Percentiles rank a stretch among this genome's conserved stretches.
Evolutionary conservation across 2,113 vertebrate species (phyloP).

Genomic region (Erpornis zantholeuca): DNA sequence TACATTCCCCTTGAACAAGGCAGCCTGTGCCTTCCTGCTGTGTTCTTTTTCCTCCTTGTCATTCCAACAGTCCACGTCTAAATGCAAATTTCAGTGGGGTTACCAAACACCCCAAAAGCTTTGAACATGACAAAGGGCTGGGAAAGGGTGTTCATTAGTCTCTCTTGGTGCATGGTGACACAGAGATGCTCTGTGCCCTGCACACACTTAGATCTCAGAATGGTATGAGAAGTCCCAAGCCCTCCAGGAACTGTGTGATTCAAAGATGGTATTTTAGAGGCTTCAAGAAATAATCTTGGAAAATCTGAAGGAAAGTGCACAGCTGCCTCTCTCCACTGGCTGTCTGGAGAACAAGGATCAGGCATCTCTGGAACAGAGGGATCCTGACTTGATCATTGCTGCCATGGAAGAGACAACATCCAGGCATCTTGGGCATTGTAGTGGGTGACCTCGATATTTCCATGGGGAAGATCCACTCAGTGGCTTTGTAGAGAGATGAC

Average conservation of each 20-base stretch:
- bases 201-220: neutral
- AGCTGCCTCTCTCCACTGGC: neutral
- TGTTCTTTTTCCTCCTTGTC: neutral
- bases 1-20: neutral
- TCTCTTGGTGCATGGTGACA: neutral
- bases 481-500: neutral
- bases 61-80: neutral
- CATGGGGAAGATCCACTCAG: neutral
- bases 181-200: neutral
- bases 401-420: neutral
- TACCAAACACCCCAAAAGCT: neutral
- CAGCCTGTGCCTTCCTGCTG: neutral
- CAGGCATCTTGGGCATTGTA: neutral
- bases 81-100: neutral
- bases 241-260: neutral
- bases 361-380: neutral
- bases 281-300: neutral
- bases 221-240: neutral
- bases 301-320: neutral
- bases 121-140: neutral
- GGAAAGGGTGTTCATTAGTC: neutral
- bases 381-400: neutral
- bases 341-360: neutral
- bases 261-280: neutral
- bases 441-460: neutral